phyloP scores from a whole-genome alignment of 1,140 invertebrate genomes.

The Drosophila kohkoa region DNA sequence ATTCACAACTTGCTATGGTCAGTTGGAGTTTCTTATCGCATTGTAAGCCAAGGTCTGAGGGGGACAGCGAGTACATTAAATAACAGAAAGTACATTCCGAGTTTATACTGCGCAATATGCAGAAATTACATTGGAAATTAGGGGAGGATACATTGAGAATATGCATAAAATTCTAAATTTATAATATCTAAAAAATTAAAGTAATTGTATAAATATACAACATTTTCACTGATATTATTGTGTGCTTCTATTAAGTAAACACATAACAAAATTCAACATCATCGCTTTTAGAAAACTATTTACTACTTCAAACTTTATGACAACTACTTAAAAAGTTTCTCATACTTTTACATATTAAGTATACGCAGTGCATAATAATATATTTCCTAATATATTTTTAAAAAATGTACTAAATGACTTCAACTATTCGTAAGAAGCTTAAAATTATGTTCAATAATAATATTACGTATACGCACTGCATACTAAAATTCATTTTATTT shows the following conservation, averaged over 20 bases:
- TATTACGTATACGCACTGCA: constrained; percentile 8
- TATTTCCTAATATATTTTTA: too few species aligned
- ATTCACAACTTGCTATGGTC: constrained; percentile 15
- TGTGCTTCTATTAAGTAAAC: too few species aligned
- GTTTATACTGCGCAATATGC: background rate
- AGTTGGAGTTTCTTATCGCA: constrained; percentile 13
- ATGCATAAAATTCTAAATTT: background rate
- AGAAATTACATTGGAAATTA: background rate
- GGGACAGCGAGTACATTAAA: constrained; percentile 1
- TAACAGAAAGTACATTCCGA: background rate
- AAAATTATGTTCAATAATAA: background rate
- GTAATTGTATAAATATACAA: too few species aligned
- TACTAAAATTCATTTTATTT: background rate
- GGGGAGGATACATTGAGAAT: background rate
- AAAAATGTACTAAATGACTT: too few species aligned
- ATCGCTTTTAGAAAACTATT: too few species aligned
- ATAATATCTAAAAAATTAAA: background rate
- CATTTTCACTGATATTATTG: too few species aligned
- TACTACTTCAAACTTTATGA: too few species aligned
- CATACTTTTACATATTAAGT: too few species aligned
- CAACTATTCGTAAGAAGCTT: too few species aligned
- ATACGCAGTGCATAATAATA: too few species aligned
- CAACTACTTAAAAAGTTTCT: too few species aligned
- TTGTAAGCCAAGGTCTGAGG: background rate
- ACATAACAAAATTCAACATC: too few species aligned